Percentiles rank a stretch among this genome's conserved stretches.
Conservation (phyloP, 2,888 invertebrate genomes). For the Pyrrhosoma nymphula region DNA sequence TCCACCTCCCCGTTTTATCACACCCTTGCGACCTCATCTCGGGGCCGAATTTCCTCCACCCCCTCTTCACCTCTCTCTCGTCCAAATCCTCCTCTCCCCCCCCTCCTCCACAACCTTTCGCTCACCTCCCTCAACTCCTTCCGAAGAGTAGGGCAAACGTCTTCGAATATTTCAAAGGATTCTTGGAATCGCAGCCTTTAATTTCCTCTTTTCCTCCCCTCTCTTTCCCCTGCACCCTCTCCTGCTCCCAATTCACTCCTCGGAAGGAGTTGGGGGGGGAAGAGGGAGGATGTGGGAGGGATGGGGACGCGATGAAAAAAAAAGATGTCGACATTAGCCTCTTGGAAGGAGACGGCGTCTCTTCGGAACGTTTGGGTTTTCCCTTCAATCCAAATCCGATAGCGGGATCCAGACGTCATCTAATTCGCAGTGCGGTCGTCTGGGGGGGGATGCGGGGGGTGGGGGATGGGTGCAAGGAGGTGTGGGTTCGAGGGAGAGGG, state of each 20-base stretch:
- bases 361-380: slow-evolving; percentile 75
- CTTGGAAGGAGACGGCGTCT: slow-evolving; percentile 70
- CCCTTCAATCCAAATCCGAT: slow-evolving; percentile 31
- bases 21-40: slow-evolving; percentile 24
- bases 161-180: slow-evolving; percentile 34
- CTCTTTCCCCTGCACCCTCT: not conserved
- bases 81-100: not conserved
- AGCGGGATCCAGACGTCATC: slow-evolving; percentile 5
- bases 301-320: slow-evolving; percentile 70
- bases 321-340: slow-evolving; percentile 75
- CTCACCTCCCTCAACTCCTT: not conserved
- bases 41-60: not conserved
- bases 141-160: not conserved
- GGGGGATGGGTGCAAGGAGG: no score
- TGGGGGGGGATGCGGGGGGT: not conserved
- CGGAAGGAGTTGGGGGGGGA: no score
- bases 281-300: no score
- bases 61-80: not conserved
- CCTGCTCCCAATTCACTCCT: no score
- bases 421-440: not conserved
- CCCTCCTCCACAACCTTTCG: not conserved
- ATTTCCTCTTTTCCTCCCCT: not conserved
- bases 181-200: not conserved
- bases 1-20: slow-evolving; percentile 31
- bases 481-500: no score